A percentile compares a stretch with the other conserved stretches of the same genome.
Evolutionary conservation across 2,888 invertebrate genomes (phyloP).

Genomic region (Cetonia aurata): DNA sequence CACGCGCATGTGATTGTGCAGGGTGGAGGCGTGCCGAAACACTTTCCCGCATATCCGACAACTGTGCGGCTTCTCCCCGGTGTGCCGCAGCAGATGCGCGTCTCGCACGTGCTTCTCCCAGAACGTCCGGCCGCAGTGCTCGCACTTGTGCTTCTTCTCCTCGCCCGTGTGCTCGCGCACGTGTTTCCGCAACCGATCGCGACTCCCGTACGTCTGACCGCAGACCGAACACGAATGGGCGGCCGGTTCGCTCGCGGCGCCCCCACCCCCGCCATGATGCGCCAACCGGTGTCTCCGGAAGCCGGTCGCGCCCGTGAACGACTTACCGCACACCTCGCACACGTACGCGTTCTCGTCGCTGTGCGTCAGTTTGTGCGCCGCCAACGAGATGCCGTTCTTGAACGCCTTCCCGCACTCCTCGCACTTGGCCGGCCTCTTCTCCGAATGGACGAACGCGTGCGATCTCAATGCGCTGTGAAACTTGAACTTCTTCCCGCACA

Average conservation of each 20-base stretch:
- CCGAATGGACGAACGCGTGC: slow-evolving; percentile 11
- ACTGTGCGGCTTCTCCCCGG: slow-evolving; percentile 10
- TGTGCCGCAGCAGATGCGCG: slow-evolving; percentile 1
- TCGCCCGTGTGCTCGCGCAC: background rate
- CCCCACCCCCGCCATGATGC: too few species aligned
- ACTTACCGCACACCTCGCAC: slow-evolving; percentile 13
- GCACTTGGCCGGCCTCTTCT: background rate
- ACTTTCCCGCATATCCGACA: background rate
- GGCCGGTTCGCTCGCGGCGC: too few species aligned
- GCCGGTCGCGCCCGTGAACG: background rate
- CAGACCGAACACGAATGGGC: too few species aligned
- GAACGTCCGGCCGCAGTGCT: background rate
- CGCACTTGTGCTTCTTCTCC: background rate
- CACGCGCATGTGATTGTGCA: slow-evolving; percentile 9
- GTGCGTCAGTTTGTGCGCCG: background rate
- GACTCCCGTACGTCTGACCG: too few species aligned
- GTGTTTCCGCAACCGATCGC: background rate
- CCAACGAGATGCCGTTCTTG: background rate
- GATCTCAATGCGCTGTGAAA: background rate
- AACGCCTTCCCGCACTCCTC: slow-evolving; percentile 1
- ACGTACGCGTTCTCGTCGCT: background rate
- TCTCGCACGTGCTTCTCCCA: background rate
- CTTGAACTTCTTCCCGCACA: slow-evolving; percentile 20
- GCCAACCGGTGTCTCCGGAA: background rate
- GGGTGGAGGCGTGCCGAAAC: slow-evolving; percentile 1